Evolutionary conservation across 2,888 invertebrate genomes (phyloP).

Genomic region (Polietes domitor): DNA sequence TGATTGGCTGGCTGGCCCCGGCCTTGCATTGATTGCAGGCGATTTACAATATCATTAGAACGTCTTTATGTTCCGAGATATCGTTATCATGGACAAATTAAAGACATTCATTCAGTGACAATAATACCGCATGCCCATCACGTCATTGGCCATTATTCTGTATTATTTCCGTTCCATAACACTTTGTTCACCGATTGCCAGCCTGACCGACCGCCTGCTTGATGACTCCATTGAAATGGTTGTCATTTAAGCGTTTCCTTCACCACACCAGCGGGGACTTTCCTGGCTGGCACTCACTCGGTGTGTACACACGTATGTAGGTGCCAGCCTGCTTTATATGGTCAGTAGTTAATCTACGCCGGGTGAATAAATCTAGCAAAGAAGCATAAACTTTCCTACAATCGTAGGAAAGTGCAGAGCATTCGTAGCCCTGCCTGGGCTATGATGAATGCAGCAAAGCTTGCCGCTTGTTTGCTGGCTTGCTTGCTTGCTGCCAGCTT

Average conservation of each 20-base stretch:
- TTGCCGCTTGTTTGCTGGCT: too few relatives aligned
- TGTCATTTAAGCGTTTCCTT: not conserved
- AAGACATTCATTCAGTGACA: constrained; percentile 11
- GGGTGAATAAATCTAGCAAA: constrained; percentile 11
- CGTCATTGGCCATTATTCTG: constrained; percentile 22
- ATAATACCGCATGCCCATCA: constrained; percentile 1
- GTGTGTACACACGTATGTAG: not conserved
- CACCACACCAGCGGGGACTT: not conserved
- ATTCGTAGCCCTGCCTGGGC: not conserved
- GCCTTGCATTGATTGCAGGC: too few relatives aligned
- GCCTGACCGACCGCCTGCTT: not conserved
- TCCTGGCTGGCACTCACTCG: not conserved
- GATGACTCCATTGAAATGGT: not conserved
- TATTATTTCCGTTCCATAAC: constrained; percentile 24
- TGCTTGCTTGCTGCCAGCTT: too few relatives aligned
- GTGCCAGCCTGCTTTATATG: not conserved
- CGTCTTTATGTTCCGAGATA: too few relatives aligned
- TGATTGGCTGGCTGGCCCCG: too few relatives aligned
- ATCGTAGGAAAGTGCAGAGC: not conserved
- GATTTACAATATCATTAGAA: not conserved
- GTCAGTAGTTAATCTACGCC: constrained; percentile 12
- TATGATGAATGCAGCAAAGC: not conserved
- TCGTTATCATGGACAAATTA: constrained; percentile 20
- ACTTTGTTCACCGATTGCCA: not conserved
- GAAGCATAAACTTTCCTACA: constrained; percentile 13